Percentiles rank a stretch among this genome's conserved stretches.
Conservation (phyloP, 1,140 invertebrate genomes). For the Eupristina koningsbergeri region DNA sequence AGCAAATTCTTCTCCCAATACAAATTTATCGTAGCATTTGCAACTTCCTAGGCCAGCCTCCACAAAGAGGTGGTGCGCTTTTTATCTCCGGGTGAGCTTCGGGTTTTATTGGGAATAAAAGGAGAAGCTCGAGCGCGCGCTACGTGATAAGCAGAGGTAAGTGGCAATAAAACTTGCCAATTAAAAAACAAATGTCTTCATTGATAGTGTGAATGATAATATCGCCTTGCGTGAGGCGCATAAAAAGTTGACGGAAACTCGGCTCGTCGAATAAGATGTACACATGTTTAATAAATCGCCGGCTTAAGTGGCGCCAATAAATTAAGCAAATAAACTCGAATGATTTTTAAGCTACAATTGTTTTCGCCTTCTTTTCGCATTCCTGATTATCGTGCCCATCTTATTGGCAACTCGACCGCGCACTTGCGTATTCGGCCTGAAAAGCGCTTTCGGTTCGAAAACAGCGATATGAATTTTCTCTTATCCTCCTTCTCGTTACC, state of each 20-base stretch:
- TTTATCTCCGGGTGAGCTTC: not conserved
- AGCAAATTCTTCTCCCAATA: constrained; percentile 14
- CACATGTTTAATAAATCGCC: not conserved
- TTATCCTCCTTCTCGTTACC: constrained; percentile 1
- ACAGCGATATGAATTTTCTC: constrained; percentile 10
- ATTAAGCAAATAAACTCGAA: not conserved
- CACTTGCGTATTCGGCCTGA: not conserved
- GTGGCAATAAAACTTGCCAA: not conserved
- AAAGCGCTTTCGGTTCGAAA: not conserved
- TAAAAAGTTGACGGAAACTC: not conserved
- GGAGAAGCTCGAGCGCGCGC: too few species aligned
- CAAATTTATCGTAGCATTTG: constrained; percentile 25
- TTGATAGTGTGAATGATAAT: not conserved
- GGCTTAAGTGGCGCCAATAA: not conserved
- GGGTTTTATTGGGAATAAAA: too few species aligned
- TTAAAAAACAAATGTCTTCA: not conserved
- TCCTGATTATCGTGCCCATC: not conserved
- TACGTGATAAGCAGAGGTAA: not conserved
- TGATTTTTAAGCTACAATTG: not conserved
- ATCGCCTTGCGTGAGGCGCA: not conserved
- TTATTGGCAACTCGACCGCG: not conserved
- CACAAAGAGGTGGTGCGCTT: too few species aligned
- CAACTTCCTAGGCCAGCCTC: not conserved
- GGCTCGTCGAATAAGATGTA: not conserved
- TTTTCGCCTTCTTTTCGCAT: not conserved